phyloP scores from a whole-genome alignment of 2,113 vertebrate species.

The Orthonyx spaldingii region DNA sequence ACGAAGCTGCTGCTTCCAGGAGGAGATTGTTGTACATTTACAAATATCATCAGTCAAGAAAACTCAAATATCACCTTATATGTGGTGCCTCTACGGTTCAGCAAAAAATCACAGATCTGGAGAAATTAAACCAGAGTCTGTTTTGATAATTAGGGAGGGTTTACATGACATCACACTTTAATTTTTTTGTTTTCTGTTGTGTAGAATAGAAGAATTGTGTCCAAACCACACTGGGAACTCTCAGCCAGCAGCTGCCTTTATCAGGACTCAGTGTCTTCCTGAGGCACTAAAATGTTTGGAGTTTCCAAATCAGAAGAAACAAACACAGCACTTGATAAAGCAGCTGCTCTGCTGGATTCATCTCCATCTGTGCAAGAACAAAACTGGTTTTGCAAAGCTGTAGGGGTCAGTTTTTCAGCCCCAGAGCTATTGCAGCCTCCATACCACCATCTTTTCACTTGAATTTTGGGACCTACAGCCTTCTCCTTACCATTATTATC shows the following conservation, averaged over 20 bases:
- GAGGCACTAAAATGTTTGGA: background rate
- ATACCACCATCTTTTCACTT: background rate
- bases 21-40: background rate
- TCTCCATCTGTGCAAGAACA: background rate
- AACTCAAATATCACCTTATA: background rate
- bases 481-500: background rate
- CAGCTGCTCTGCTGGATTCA: background rate
- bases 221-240: background rate
- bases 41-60: background rate
- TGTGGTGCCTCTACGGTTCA: background rate
- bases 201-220: background rate
- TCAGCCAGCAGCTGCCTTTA: background rate
- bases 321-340: background rate
- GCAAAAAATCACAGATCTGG: background rate
- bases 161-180: background rate
- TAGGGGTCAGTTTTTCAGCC: background rate
- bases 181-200: background rate
- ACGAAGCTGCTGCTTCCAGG: background rate
- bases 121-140: background rate
- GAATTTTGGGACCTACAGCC: background rate
- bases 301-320: background rate
- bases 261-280: background rate
- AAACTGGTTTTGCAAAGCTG: background rate
- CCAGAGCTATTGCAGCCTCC: background rate
- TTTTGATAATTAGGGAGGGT: background rate